phyloP scores from a whole-genome alignment of 2,797 vertebrate species.

The Microhierax caerulescens region DNA sequence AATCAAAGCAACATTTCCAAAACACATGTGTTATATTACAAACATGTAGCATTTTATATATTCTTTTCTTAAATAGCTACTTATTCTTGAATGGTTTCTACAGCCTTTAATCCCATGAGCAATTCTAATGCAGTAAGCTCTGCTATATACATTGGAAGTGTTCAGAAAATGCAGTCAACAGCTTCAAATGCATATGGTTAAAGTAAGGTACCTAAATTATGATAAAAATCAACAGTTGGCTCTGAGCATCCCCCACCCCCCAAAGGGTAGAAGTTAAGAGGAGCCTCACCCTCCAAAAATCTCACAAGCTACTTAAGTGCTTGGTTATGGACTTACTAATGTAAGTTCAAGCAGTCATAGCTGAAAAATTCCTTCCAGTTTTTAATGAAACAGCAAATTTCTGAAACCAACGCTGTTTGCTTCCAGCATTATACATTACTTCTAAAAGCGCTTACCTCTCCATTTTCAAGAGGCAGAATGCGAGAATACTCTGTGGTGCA shows the following conservation, averaged over 20 bases:
- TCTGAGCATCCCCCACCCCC: neutral
- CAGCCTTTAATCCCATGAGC: neutral
- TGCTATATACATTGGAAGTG: neutral
- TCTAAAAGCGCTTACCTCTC: constrained; percentile 80
- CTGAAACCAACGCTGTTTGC: neutral
- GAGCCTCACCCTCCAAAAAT: neutral
- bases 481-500: constrained; percentile 90
- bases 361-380: neutral
- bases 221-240: neutral
- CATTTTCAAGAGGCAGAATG: constrained; percentile 90
- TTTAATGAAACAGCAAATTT: neutral
- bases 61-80: neutral
- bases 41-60: neutral
- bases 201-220: neutral
- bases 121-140: neutral
- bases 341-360: neutral
- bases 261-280: neutral
- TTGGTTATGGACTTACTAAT: neutral
- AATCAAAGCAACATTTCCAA: neutral
- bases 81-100: neutral
- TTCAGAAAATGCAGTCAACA: neutral
- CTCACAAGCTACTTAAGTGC: neutral
- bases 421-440: neutral
- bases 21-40: neutral
- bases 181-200: neutral